Conservation (phyloP, 2,888 invertebrate genomes). For the Torymus texanus region DNA sequence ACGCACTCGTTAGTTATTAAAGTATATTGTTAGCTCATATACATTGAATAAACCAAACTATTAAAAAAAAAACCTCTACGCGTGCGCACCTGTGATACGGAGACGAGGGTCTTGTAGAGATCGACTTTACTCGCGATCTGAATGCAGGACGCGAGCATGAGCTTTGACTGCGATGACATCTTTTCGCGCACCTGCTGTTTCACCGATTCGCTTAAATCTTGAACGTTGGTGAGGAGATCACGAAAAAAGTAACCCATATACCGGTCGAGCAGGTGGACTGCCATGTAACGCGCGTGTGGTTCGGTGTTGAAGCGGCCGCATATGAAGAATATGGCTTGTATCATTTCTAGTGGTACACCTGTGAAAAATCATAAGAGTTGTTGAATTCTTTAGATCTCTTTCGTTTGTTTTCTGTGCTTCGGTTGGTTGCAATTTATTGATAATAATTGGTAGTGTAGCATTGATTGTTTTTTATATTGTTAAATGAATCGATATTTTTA, state of each 20-base stretch:
- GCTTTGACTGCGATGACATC: slow-evolving; percentile 61
- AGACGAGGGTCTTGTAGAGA: slow-evolving; percentile 41
- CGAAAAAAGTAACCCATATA: slow-evolving; percentile 60
- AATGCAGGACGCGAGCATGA: slow-evolving; percentile 68
- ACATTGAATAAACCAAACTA: too few relatives aligned
- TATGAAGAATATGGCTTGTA: slow-evolving; percentile 65
- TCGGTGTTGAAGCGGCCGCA: slow-evolving; percentile 62
- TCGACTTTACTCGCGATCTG: slow-evolving; percentile 70
- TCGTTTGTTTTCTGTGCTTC: too few relatives aligned
- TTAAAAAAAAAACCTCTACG: too few relatives aligned
- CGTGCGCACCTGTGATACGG: slow-evolving; percentile 37
- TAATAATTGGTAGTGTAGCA: too few relatives aligned
- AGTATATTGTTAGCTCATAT: too few relatives aligned
- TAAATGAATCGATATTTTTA: too few relatives aligned
- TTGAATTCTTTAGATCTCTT: too few relatives aligned
- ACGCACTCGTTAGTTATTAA: too few relatives aligned
- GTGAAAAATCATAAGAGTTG: not conserved
- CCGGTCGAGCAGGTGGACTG: slow-evolving; percentile 69
- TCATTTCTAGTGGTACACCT: slow-evolving; percentile 64
- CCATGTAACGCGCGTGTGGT: slow-evolving; percentile 65
- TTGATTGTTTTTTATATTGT: too few relatives aligned
- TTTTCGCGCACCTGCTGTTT: slow-evolving; percentile 54
- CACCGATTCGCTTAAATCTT: not conserved
- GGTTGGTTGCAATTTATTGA: too few relatives aligned
- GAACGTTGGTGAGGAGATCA: slow-evolving; percentile 1